phyloP scores from a whole-genome alignment of 2,113 vertebrate species.

The Leucopternis melanops region DNA sequence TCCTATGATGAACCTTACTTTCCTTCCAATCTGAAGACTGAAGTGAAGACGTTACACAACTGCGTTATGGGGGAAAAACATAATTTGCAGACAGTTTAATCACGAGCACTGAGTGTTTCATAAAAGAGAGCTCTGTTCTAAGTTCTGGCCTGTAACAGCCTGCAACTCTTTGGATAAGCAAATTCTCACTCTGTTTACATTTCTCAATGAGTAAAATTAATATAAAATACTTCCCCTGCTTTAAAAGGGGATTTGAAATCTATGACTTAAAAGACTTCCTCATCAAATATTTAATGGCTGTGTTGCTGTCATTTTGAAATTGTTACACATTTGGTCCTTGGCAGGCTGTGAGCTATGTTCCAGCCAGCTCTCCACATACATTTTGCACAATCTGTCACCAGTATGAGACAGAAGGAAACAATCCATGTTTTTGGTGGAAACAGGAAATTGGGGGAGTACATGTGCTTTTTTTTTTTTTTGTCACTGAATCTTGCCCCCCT shows the following conservation, averaged over 20 bases:
- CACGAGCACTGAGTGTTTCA: not conserved
- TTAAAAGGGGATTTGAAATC: not conserved
- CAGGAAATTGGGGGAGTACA: not conserved
- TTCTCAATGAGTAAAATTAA: not conserved
- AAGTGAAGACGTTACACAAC: not conserved
- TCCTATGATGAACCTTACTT: not conserved
- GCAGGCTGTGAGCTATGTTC: conserved; percentile 39
- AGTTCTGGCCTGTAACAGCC: not conserved
- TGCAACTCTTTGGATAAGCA: not conserved
- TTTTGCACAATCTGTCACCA: conserved; percentile 59
- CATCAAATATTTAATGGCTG: conserved; percentile 34
- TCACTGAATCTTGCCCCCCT: not conserved
- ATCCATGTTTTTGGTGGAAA: conserved; percentile 19
- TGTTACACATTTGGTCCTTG: conserved; percentile 50
- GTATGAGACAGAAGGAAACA: conserved; percentile 49
- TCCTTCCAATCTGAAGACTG: not conserved
- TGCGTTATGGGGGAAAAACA: not conserved
- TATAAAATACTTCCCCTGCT: not conserved
- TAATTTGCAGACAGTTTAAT: not conserved
- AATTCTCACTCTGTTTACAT: not conserved
- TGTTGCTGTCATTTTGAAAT: conserved; percentile 39
- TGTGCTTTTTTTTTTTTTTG: not conserved
- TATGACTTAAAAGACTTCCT: conserved; percentile 14
- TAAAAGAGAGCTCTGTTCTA: not conserved
- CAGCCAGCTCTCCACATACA: conserved; percentile 45